Base-by-base conservation (phyloP, 2,888 invertebrate genomes). In the Tachystola acroxantha region DNA sequence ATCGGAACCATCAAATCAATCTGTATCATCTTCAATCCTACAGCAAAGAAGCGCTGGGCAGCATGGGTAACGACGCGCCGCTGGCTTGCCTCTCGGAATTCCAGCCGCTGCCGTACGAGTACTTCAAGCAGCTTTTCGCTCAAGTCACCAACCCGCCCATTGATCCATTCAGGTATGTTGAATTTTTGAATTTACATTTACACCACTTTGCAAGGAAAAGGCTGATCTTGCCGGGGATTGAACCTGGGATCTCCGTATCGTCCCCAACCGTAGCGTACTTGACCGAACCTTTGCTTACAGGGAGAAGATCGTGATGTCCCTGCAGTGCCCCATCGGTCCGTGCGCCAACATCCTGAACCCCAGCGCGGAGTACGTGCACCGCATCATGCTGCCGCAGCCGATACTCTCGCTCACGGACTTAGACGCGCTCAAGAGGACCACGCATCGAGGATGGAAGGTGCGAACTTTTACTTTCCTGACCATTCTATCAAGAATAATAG, bases 101-200 rank as follows among this genome's bases (percentile, higher is more conserved):
- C 87, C 96, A 98, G 69, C 99, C 99, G 6, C 88, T 98, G 40
- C 90, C 96, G 1, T 99, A 98, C 76, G 96, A 96, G 55, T 99
- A 99, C 80, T 99, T 99, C 89, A 99, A 99, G 71, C 99, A 99
- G 72, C 88, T 99, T 30, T 99, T 99, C 81, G 99, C 99, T 22
- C 99, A 99, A 89, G 96, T 98, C 54, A 99, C 99, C 56, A 99
- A 99, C 88, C 99, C 99, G 3, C 99, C 99, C 3, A 99, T 99
- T 53, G 99, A 99, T 88, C 99, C 99, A 24, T 99, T 99, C 91
- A 89, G 91, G 88, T 87, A 57, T 2, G 24, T 7, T 16, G 3
- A 16, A 16, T 4, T 16, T 16, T 16, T 16, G n/a, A n/a, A n/a
- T n/a, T n/a, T n/a, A n/a, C n/a, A n/a, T n/a, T n/a, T n/a, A n/a